These are phyloP conservation scores for Tetranychus piercei DNA, from an alignment of 2,888 invertebrate genomes.

Conservation along the genomic window DNA sequence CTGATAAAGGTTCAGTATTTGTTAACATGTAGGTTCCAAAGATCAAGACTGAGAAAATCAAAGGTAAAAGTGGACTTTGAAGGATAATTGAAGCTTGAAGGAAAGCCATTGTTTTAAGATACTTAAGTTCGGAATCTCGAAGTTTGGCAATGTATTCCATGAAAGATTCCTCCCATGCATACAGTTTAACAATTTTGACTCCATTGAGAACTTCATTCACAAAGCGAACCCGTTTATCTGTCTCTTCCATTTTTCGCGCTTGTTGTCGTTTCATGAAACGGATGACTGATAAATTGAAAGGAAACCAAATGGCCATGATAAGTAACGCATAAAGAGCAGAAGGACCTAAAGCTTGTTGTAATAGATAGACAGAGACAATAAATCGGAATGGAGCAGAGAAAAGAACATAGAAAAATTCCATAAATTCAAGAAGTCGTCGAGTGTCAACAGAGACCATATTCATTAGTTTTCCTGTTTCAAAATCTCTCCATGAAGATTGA, in stretches of 20 bases:
- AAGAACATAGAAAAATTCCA: constrained; percentile 31
- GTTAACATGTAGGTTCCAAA: not conserved
- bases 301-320: constrained; percentile 37
- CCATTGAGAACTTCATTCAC: constrained; percentile 85
- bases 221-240: constrained; percentile 74
- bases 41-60: not conserved
- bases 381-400: constrained; percentile 33
- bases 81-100: not conserved
- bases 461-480: constrained; percentile 39
- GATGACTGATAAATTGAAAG: constrained; percentile 31
- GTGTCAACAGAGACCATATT: constrained; percentile 39
- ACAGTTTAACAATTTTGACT: constrained; percentile 75
- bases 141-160: constrained; percentile 68
- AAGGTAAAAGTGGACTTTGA: not conserved
- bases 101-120: constrained; percentile 37
- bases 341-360: constrained; percentile 27
- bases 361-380: constrained; percentile 24
- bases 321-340: constrained; percentile 37
- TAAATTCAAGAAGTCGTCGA: constrained; percentile 33
- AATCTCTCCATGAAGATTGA: constrained; percentile 33
- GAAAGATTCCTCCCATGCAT: constrained; percentile 86
- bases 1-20: not conserved
- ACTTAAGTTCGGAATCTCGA: constrained; percentile 64
- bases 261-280: constrained; percentile 41
- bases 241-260: constrained; percentile 53